Base-by-base conservation (phyloP, 37 sponge, comb jelly and placozoan genomes). In the Oopsacas minuta region DNA sequence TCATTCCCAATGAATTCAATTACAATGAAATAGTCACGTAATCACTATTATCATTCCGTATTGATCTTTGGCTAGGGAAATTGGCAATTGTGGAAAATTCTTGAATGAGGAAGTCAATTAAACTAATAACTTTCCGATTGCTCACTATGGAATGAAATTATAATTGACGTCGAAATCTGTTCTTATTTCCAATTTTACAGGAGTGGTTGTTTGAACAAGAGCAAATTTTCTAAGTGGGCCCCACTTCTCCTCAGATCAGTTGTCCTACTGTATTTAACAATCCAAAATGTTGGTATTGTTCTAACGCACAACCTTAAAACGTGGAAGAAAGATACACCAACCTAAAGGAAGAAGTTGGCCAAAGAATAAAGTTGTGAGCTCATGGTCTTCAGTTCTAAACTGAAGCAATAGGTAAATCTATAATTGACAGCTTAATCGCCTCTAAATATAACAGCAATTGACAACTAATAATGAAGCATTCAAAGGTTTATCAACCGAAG, bases 391-490 rank as follows among this genome's bases (percentile, higher is more conserved):
- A 12, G 51, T 46, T 46, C 51, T n/a, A n/a, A n/a, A n/a, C n/a
- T n/a, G n/a, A n/a, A n/a, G n/a, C n/a, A n/a, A n/a, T n/a, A n/a
- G n/a, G n/a, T n/a, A n/a, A n/a, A n/a, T n/a, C n/a, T n/a, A n/a
- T n/a, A n/a, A n/a, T n/a, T n/a, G n/a, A n/a, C 75, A 61, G 28
- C 75, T 61, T 61, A 61, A 3, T 34, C 75, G 22, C 17, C 75
- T 61, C 75, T 61, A 25, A 61, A 32, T 61, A 61, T n/a, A 61
- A 61, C 75, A 61, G 22, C 7, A 61, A 61, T 25, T 61, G 75
- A 34, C 75, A 61, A 61, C 75, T 61, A 61, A 32, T 61, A 61
- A 34, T 61, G 75, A 61, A 61, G 75, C 75, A 34, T 25, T 61
- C 75, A 61, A 3, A 3, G 75, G 22, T 25, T 25, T 61, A 61